Evolutionary conservation across 2,797 vertebrate genomes (phyloP), one percentile per base, ranked within the genome.

Genomic region (Phoebastria nigripes): DNA sequence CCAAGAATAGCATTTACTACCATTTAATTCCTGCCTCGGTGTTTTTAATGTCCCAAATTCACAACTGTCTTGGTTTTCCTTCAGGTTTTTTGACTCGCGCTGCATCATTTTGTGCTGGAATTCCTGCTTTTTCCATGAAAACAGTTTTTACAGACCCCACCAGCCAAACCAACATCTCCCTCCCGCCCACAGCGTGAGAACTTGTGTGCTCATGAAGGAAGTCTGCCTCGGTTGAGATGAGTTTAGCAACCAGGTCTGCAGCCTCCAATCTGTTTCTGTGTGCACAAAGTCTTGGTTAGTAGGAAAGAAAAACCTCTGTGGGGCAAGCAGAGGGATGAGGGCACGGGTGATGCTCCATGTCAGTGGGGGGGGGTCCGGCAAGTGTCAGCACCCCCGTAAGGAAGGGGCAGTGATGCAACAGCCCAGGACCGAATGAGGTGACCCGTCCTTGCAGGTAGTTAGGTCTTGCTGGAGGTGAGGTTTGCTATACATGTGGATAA

Each of bases 401-500:
- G 8, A 47, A 46, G n/a, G 33, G 42, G 20, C 39, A 46, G 24
- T 9, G n/a, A 17, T 21, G 35, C 22, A 35, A 2, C 14, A 42
- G 52, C 29, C 28, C 18, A 6, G 59, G 26, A 5, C 4, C 4
- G 37, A 47, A 25, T 9, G 77, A 15, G 25, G 4, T 18, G 62
- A 69, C 16, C 4, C 1, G 0, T 73, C 63, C n/a, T 46, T n/a
- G 42, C 8, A 7, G 35, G 63, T 12, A 11, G 29, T 16, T 55
- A 8, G 19, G 16, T 51, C 25, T 44, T 35, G 22, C 25, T 62
- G 69, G 21, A 39, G 33, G 1, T 69, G 44, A 35, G 33, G 10
- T 65, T 82, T 80, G 58, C 20, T 80, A 1, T 13, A 5, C 0
- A 0, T 6, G n/a, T 5, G 26, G 3, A 1, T 7, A 24, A 9